Evolutionary conservation across 2,797 vertebrate genomes (phyloP).

Genomic region (Ataeniobius toweri): DNA sequence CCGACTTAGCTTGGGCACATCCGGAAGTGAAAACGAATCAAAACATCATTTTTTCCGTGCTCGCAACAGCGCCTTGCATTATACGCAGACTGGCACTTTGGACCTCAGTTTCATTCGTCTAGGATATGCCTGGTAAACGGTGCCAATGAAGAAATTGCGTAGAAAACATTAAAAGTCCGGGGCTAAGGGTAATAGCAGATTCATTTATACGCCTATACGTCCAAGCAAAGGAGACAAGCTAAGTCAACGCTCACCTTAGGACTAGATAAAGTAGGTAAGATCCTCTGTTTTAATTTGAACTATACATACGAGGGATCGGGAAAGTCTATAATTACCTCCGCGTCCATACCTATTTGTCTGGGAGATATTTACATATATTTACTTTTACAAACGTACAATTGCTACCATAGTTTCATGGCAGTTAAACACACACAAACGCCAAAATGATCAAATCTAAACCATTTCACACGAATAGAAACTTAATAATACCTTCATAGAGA

Average conservation of each 20-base stretch:
- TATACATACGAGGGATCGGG: neutral
- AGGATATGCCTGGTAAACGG: neutral
- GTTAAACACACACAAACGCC: neutral
- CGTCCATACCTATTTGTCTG: neutral
- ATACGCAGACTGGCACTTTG: neutral
- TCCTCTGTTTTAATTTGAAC: rapidly evolving
- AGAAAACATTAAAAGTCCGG: conserved; percentile 56
- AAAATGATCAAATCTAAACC: neutral
- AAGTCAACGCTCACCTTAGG: neutral
- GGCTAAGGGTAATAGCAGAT: conserved; percentile 45
- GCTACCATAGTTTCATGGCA: neutral
- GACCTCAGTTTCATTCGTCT: neutral
- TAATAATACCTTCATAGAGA: neutral
- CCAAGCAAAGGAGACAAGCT: conserved; percentile 4
- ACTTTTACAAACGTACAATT: neutral
- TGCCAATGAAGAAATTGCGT: conserved; percentile 66
- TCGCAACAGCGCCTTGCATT: neutral
- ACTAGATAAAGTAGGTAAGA: conserved; percentile 26
- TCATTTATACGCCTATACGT: neutral
- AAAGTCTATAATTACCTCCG: neutral
- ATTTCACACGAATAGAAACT: neutral
- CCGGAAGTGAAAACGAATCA: conserved; percentile 55
- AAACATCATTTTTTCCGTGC: neutral
- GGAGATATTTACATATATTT: neutral
- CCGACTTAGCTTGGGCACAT: neutral